Conservation (phyloP, 2,797 vertebrate genomes). For the Alca torda region DNA sequence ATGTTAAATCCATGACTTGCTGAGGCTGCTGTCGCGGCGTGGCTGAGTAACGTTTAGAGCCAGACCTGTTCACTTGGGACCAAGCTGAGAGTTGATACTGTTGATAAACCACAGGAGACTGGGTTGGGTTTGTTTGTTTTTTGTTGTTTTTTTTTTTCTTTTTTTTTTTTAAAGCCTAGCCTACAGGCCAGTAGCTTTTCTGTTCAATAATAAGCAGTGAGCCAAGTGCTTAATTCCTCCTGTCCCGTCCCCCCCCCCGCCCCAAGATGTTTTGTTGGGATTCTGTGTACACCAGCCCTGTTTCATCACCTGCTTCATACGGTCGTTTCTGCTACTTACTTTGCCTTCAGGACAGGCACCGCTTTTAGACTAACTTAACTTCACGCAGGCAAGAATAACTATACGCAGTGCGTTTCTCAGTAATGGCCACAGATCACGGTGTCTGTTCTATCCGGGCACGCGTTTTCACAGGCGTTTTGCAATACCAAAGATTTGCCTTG, state of each 20-base stretch:
- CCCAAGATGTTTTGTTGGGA: not conserved
- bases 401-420: accelerated
- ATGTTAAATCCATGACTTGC: accelerated
- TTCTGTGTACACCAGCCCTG: not conserved
- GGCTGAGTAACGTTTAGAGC: not conserved
- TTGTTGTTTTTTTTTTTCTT: too few relatives aligned
- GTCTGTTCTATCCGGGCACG: accelerated
- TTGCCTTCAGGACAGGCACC: not conserved
- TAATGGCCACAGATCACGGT: not conserved
- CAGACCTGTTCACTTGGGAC: accelerated
- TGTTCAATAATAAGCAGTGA: not conserved
- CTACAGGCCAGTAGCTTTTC: not conserved
- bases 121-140: too few relatives aligned
- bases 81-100: not conserved
- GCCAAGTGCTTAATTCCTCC: not conserved
- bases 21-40: not conserved
- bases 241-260: too few relatives aligned
- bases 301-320: not conserved
- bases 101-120: not conserved
- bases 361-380: not conserved
- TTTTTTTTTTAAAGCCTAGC: not conserved
- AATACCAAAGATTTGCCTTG: not conserved
- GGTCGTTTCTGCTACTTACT: not conserved
- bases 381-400: not conserved
- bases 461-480: not conserved